Conservation (phyloP, 2,797 vertebrate species). For the Neosilurus mollespiculum region DNA sequence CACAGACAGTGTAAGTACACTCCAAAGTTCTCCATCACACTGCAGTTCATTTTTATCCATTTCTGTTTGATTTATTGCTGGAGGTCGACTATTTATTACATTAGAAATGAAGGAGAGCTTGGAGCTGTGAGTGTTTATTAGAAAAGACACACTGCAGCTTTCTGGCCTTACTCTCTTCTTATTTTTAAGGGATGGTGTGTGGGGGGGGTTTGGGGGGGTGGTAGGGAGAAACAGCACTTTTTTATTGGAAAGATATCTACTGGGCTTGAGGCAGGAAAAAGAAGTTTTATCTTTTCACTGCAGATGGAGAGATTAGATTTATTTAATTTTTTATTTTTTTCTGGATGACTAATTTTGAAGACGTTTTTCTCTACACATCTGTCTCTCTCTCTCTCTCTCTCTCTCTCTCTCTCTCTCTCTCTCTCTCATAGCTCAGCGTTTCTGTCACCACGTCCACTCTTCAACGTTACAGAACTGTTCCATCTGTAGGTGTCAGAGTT, state of each 20-base stretch:
- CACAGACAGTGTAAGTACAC: background rate
- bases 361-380: conserved; percentile 15
- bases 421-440: conserved; percentile 17
- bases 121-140: conserved; percentile 67
- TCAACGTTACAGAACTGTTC: conserved; percentile 17
- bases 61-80: conserved; percentile 71
- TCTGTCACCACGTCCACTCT: conserved; percentile 5
- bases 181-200: no score
- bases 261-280: conserved; percentile 1
- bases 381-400: no score
- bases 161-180: conserved; percentile 16
- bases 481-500: conserved; percentile 41
- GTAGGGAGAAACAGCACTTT: conserved; percentile 3
- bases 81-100: conserved; percentile 70
- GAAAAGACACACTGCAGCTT: conserved; percentile 63
- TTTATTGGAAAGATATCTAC: conserved; percentile 17
- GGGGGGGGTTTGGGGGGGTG: no score
- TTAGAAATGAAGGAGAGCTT: conserved; percentile 62
- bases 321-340: conserved; percentile 31
- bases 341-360: conserved; percentile 25
- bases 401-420: conserved; percentile 15
- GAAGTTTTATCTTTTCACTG: background rate
- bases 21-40: conserved; percentile 63
- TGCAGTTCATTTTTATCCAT: conserved; percentile 71
- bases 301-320: conserved; percentile 22